Percentiles rank a stretch among this genome's conserved stretches.
Conservation (phyloP, 1,140 invertebrate genomes). For the Pogonomyrmex barbatus region DNA sequence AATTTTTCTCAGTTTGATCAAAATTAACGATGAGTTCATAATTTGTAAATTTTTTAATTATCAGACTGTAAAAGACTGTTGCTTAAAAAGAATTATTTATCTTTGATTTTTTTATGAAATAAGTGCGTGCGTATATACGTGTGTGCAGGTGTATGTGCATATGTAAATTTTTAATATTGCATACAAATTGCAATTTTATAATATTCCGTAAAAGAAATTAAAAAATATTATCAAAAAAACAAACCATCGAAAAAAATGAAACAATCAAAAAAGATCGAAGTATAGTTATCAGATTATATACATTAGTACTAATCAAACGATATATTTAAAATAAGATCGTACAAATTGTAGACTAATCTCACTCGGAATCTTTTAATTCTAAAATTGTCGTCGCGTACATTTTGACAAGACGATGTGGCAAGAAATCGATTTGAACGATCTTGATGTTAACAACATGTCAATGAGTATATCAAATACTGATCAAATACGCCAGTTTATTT, state of each 20-base stretch:
- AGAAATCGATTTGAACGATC: not conserved
- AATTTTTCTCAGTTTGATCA: not conserved
- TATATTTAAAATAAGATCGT: not conserved
- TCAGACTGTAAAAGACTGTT: too few relatives aligned
- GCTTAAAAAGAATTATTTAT: not conserved
- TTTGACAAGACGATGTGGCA: not conserved
- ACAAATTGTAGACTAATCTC: not conserved
- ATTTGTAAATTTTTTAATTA: not conserved
- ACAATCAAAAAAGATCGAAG: not conserved
- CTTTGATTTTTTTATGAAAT: not conserved
- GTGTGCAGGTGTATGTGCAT: not conserved
- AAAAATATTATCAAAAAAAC: not conserved
- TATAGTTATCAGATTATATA: not conserved
- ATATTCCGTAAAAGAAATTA: not conserved
- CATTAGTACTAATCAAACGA: not conserved
- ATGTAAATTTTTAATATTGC: not conserved
- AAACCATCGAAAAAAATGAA: not conserved
- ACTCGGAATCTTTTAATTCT: not conserved
- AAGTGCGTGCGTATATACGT: not conserved
- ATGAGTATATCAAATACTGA: conserved; percentile 41
- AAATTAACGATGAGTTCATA: not conserved
- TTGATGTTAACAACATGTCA: not conserved
- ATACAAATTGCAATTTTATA: not conserved
- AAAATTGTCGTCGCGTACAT: not conserved
- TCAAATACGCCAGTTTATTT: conserved; percentile 54